Conservation (phyloP, 2,797 vertebrate genomes). For the Chaetophractus vellerosus region DNA sequence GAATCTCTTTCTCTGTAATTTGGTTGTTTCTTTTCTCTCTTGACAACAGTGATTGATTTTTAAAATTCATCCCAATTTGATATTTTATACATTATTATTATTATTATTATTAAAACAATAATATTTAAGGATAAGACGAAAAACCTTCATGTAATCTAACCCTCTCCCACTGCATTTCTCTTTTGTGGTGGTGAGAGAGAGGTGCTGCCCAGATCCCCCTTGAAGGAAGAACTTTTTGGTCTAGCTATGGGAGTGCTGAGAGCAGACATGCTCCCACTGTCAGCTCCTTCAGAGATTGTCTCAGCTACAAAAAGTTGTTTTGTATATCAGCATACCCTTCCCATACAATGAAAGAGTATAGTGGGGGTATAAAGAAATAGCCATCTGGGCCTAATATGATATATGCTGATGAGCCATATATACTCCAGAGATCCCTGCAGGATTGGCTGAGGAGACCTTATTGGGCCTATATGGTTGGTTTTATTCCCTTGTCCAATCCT, state of each 20-base stretch:
- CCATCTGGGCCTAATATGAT: neutral
- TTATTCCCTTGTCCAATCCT: neutral
- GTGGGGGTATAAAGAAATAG: neutral
- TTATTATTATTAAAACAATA: conserved; percentile 23
- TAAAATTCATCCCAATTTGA: neutral
- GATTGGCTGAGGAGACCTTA: neutral
- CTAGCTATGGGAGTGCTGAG: neutral
- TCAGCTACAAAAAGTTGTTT: neutral
- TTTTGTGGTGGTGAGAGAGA: neutral
- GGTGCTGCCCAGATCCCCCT: neutral
- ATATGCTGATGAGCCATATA: neutral
- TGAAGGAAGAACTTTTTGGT: neutral
- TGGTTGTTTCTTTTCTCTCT: conserved; percentile 2
- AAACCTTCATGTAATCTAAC: neutral
- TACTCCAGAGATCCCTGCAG: neutral
- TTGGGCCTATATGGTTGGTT: neutral
- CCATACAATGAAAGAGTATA: neutral
- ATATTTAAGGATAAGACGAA: neutral
- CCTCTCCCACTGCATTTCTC: neutral
- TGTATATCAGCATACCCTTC: neutral
- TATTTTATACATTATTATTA: neutral
- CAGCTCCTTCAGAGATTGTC: neutral
- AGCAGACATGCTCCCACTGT: neutral
- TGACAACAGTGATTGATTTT: neutral
- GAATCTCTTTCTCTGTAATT: neutral